Percentiles rank a stretch among this genome's conserved stretches.
phyloP scores from a whole-genome alignment of 1,140 invertebrate species.

The Lepidurus apus region DNA sequence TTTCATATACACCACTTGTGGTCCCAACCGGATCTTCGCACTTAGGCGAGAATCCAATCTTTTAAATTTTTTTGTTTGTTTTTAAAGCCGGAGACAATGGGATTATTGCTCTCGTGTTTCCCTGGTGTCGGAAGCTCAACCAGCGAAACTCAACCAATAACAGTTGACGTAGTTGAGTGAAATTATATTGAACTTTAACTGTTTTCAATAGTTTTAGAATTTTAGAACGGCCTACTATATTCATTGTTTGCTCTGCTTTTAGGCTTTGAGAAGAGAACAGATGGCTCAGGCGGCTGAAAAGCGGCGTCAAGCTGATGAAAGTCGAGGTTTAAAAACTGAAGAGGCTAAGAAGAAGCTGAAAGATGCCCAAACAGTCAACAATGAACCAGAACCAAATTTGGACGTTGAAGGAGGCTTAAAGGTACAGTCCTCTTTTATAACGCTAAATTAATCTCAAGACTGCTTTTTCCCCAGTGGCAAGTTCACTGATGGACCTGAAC shows the following conservation, averaged over 20 bases:
- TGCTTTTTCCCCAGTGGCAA: constrained; percentile 28
- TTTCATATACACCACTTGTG: neutral
- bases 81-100: neutral
- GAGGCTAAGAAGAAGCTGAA: constrained; percentile 15
- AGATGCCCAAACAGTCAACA: neutral
- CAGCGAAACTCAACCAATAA: neutral
- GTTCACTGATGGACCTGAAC: neutral
- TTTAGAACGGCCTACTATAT: neutral
- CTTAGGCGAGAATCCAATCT: neutral
- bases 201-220: no score
- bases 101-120: neutral
- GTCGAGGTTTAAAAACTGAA: constrained; percentile 21
- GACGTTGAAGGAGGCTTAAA: constrained; percentile 24
- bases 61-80: neutral
- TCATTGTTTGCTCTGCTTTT: constrained; percentile 26
- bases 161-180: neutral
- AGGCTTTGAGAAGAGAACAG: constrained; percentile 27
- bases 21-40: no score
- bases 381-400: neutral
- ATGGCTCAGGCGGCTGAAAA: constrained; percentile 30
- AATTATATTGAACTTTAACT: no score
- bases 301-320: constrained; percentile 25
- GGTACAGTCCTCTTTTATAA: neutral
- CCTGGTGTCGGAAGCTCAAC: neutral
- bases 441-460: neutral